Conservation (phyloP, 2,888 invertebrate genomes). For the Cataglyphis cursor region DNA sequence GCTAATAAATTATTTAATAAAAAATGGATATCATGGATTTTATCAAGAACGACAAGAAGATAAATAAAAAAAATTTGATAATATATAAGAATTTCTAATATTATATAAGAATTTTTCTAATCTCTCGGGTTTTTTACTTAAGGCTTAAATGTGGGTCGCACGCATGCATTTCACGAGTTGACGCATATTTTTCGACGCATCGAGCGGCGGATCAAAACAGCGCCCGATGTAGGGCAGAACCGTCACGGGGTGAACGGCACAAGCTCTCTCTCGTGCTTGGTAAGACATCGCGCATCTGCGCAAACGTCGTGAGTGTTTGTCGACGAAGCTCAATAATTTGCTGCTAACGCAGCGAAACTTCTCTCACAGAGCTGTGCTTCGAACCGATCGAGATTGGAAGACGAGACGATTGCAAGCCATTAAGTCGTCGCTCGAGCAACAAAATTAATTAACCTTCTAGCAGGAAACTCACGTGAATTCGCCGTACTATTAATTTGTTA, state of each 20-base stretch:
- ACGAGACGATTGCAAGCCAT: conserved; percentile 41
- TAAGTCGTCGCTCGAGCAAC: conserved; percentile 35
- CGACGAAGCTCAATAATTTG: conserved; percentile 71
- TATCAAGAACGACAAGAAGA: neutral
- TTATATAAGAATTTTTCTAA: neutral
- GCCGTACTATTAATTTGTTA: conserved; percentile 13
- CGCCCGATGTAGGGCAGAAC: conserved; percentile 73
- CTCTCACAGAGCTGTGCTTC: conserved; percentile 3
- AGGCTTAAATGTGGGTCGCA: conserved; percentile 23
- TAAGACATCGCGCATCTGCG: conserved; percentile 71
- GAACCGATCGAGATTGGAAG: conserved; percentile 37
- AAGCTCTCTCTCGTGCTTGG: conserved; percentile 39
- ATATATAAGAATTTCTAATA: neutral
- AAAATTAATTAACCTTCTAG: conserved; percentile 36
- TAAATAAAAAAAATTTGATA: neutral
- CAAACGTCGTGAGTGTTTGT: conserved; percentile 68
- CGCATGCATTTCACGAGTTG: conserved; percentile 40
- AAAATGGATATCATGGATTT: neutral
- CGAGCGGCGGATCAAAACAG: conserved; percentile 58
- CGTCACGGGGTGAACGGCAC: conserved; percentile 74
- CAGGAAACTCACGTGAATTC: conserved; percentile 8
- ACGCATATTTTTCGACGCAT: conserved; percentile 47
- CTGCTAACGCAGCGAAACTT: conserved; percentile 54
- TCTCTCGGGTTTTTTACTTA: neutral
- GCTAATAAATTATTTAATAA: conserved; percentile 6